A percentile compares a stretch with the other conserved stretches of the same genome.
These are phyloP conservation scores for Pseudochirops corinnae DNA, from an alignment of 2,797 vertebrate genomes.

Conservation along the genomic window DNA sequence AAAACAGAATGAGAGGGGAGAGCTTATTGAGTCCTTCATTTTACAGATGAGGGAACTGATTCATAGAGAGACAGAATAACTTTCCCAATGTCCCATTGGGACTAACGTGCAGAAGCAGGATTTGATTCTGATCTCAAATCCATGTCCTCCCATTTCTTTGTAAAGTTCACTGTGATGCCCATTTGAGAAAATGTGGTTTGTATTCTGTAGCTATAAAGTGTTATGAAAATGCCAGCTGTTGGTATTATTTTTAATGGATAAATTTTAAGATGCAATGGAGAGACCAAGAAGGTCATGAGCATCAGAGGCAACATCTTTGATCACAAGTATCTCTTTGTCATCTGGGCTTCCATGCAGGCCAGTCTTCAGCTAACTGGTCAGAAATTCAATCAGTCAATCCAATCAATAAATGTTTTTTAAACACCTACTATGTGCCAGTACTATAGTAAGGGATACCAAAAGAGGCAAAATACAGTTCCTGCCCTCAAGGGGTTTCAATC, in stretches of 20 bases:
- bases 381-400: not conserved
- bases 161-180: not conserved
- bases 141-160: not conserved
- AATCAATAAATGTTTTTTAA: not conserved
- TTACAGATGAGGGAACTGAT: not conserved
- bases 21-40: not conserved
- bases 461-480: not conserved
- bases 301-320: not conserved
- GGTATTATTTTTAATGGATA: not conserved
- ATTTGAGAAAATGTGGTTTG: not conserved
- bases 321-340: not conserved
- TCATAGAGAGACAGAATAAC: not conserved
- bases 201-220: not conserved
- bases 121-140: not conserved
- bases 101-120: not conserved
- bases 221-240: not conserved
- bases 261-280: not conserved
- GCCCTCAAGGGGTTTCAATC: not conserved
- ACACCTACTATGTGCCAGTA: not conserved
- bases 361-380: not conserved
- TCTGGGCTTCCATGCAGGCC: not conserved
- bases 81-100: not conserved
- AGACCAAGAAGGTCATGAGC: not conserved
- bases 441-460: not conserved
- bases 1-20: not conserved